phyloP scores from a whole-genome alignment of 2,113 vertebrate species.

The Furnarius figulus region DNA sequence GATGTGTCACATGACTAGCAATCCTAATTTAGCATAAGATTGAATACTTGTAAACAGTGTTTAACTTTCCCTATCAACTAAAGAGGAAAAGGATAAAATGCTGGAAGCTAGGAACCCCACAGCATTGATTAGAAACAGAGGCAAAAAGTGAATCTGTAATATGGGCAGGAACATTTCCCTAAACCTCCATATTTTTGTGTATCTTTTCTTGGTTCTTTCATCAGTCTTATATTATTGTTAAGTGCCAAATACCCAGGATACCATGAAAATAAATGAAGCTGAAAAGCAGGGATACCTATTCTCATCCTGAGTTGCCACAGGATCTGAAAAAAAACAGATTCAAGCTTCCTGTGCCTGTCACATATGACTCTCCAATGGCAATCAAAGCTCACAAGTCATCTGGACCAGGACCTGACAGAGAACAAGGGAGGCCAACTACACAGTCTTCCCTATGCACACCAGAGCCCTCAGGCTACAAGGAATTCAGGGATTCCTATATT shows the following conservation, averaged over 20 bases:
- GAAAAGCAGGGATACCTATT: background rate
- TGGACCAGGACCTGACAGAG: background rate
- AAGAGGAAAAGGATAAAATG: background rate
- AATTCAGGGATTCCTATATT: background rate
- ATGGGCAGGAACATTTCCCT: background rate
- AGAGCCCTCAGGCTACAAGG: background rate
- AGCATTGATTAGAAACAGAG: background rate
- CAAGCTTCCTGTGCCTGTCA: background rate
- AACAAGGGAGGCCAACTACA: rapidly evolving
- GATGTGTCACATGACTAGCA: too few relatives aligned
- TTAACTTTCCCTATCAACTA: background rate
- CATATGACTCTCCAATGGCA: background rate
- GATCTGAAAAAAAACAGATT: background rate
- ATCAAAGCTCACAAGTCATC: background rate
- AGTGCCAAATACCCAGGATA: background rate
- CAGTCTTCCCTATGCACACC: background rate
- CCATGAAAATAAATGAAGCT: background rate
- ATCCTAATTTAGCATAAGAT: background rate
- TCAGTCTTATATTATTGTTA: background rate
- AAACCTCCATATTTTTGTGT: background rate
- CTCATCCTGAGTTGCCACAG: background rate
- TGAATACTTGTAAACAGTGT: background rate
- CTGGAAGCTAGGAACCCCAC: background rate
- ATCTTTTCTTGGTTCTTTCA: background rate
- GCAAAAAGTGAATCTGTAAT: background rate